phyloP scores from a whole-genome alignment of 1,140 invertebrate genomes.

The Lithobius niger region DNA sequence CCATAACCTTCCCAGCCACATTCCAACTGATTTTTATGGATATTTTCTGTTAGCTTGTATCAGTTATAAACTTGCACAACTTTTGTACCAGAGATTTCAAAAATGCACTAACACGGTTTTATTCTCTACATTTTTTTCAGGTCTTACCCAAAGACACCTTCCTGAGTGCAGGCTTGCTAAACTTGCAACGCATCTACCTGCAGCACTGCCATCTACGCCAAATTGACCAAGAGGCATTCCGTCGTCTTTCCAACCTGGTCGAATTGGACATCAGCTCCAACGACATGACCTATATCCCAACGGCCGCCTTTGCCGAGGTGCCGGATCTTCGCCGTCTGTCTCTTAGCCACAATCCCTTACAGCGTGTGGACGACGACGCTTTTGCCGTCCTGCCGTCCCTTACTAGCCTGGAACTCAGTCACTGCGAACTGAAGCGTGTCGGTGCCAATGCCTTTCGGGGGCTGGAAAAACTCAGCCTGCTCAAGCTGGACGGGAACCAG shows the following conservation, averaged over 20 bases:
- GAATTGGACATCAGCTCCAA: slow-evolving; percentile 73
- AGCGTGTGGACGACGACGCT: slow-evolving; percentile 43
- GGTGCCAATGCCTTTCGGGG: slow-evolving; percentile 54
- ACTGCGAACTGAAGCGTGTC: slow-evolving; percentile 55
- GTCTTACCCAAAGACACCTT: slow-evolving; percentile 67
- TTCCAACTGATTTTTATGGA: no score
- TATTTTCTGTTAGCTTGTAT: no score
- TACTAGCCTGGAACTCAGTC: slow-evolving; percentile 53
- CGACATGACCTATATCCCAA: slow-evolving; percentile 46
- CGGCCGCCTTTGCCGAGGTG: slow-evolving; percentile 50
- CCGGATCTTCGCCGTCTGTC: slow-evolving; percentile 55
- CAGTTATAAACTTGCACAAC: no score
- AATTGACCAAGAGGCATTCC: slow-evolving; percentile 66
- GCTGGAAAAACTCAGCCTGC: slow-evolving; percentile 48
- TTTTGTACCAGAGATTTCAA: no score
- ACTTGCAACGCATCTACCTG: slow-evolving; percentile 72
- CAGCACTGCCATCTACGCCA: slow-evolving; percentile 63
- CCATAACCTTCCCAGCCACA: no score
- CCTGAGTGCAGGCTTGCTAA: slow-evolving; percentile 57
- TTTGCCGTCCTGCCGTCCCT: slow-evolving; percentile 57
- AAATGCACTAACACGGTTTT: no score
- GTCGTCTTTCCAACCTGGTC: slow-evolving; percentile 68
- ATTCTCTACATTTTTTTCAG: no score
- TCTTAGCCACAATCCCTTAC: slow-evolving; percentile 55
- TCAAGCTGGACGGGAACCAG: slow-evolving; percentile 52